A percentile compares a stretch with the other conserved stretches of the same genome.
These are phyloP conservation scores for Anseranas semipalmata DNA, from an alignment of 2,113 vertebrate species.

Conservation along the genomic window DNA sequence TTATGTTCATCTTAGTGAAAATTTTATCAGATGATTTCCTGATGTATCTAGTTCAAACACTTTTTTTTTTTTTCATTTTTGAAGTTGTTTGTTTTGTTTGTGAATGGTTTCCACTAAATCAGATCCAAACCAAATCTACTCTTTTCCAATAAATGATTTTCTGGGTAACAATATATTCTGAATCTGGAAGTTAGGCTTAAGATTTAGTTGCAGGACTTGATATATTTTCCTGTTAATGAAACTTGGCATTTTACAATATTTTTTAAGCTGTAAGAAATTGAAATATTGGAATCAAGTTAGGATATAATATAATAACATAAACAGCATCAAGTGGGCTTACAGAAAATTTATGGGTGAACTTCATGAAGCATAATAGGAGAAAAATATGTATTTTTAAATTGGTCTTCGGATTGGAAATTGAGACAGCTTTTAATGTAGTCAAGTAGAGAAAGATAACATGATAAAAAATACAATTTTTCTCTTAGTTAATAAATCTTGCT, in stretches of 20 bases:
- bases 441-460: neutral
- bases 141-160: slow-evolving; percentile 57
- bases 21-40: neutral
- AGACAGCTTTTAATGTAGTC: neutral
- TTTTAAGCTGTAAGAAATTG: neutral
- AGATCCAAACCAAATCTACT: slow-evolving; percentile 36
- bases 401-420: neutral
- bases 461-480: neutral
- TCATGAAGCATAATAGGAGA: neutral
- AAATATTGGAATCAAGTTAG: neutral
- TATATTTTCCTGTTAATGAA: neutral
- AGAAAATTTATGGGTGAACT: neutral
- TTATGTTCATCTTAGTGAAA: neutral
- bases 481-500: neutral
- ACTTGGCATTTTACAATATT: neutral
- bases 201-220: neutral
- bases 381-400: neutral
- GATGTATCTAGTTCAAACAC: neutral
- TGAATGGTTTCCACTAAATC: slow-evolving; percentile 19
- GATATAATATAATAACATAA: neutral
- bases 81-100: slow-evolving; percentile 14
- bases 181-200: slow-evolving; percentile 33
- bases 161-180: slow-evolving; percentile 56
- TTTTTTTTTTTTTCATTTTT: neutral
- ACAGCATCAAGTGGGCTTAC: neutral